Base-by-base conservation (phyloP, 2,888 invertebrate genomes). In the Unio pictorum region DNA sequence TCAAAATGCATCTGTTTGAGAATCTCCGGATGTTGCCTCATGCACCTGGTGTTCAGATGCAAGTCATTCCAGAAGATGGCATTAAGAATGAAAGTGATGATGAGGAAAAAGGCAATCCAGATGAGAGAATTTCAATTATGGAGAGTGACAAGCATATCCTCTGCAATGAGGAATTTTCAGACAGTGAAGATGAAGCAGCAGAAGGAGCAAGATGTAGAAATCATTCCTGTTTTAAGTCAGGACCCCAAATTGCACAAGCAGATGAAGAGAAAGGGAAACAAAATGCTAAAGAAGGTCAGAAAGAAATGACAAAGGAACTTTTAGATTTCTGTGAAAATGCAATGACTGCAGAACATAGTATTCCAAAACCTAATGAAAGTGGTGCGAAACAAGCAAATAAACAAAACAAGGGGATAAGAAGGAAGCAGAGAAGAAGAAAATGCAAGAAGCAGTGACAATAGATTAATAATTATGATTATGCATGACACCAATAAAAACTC, bases 21-120 rank as follows among this genome's bases (percentile, higher is more conserved):
- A 99, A 99, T 90, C 91, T 99, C 70, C 92, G 99, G 73, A 97
- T 98, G 96, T 91, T 99, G 82, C 98, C 98, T 0, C 97, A 98
- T 90, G 99, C 98, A 0, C 99, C 99, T 0, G 98, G 98, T 30
- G 97, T 98, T 7, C 97, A 97, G 92, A 96, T 93, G 91, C 92
- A 92, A 87, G 88, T 88, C 34, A 87, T 90, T 63, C 89, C 89
- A 56, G 89, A 90, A 65, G 89, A 90, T 83, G 86, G 88, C 23
- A 61, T 89, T 2, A 88, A 89, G 74, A 88, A 89, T 68, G 89
- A 89, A 66, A 86, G 86, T 81, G 88, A 87, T 57, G 95, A 95
- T n/a, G 98, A 97, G 86, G 97, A 97, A 79, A 95, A 95, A 89
- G 92, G 94, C 1, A 95, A 96, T 89, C 95, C 96, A 80, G 98